Percentiles rank a stretch among this genome's conserved stretches.
phyloP scores from a whole-genome alignment of 1,140 invertebrate genomes.

The Drosophila ficusphila region DNA sequence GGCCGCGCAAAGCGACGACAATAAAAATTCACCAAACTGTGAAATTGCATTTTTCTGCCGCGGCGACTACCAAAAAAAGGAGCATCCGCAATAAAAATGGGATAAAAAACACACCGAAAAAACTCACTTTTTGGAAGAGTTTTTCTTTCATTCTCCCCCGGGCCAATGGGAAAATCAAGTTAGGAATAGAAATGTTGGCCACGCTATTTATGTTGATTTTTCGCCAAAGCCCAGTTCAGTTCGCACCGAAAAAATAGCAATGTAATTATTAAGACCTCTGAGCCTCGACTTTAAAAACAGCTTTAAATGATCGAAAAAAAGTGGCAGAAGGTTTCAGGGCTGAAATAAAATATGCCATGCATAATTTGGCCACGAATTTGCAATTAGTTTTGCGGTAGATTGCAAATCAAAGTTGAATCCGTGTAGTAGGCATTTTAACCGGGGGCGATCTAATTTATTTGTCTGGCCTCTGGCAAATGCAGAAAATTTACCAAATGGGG shows the following conservation, averaged over 20 bases:
- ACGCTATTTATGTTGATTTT: constrained; percentile 81
- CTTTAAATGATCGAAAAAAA: constrained; percentile 31
- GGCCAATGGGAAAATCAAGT: constrained; percentile 68
- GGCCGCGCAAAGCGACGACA: constrained; percentile 76
- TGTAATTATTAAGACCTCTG: constrained; percentile 61
- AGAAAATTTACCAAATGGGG: constrained; percentile 18
- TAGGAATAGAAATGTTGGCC: constrained; percentile 81
- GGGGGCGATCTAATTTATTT: constrained; percentile 68
- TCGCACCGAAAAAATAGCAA: constrained; percentile 33
- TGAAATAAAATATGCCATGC: constrained; percentile 35
- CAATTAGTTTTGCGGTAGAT: constrained; percentile 42
- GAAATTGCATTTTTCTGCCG: constrained; percentile 83
- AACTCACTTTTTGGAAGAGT: constrained; percentile 30
- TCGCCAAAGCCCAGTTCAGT: constrained; percentile 53
- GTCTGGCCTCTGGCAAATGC: constrained; percentile 64
- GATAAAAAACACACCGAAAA: constrained; percentile 18
- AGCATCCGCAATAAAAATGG: constrained; percentile 13
- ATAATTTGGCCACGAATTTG: constrained; percentile 58
- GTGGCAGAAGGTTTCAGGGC: background rate
- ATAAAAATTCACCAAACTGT: constrained; percentile 83
- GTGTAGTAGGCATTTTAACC: constrained; percentile 25
- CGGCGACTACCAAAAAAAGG: constrained; percentile 42
- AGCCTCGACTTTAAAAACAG: constrained; percentile 26
- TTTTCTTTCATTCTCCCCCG: constrained; percentile 30
- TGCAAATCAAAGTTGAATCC: constrained; percentile 58